Conservation (phyloP, 2,113 vertebrate species). For the Globicephala melas region DNA sequence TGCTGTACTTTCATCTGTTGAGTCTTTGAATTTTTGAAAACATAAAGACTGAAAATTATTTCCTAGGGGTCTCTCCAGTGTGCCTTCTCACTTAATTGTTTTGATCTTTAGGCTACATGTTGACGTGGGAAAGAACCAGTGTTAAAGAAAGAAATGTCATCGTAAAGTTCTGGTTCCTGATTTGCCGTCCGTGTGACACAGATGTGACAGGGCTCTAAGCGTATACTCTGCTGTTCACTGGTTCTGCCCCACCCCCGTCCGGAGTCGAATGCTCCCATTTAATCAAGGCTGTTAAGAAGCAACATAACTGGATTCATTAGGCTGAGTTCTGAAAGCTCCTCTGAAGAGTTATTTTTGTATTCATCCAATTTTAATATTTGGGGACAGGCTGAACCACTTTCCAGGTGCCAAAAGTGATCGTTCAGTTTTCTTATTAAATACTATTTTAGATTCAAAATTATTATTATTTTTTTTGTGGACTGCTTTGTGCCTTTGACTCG, state of each 20-base stretch:
- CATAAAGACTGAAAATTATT: not conserved
- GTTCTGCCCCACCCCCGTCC: not conserved
- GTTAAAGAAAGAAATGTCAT: not conserved
- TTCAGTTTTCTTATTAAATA: slow-evolving; percentile 43
- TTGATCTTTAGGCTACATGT: not conserved
- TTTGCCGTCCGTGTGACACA: not conserved
- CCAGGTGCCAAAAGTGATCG: slow-evolving; percentile 46
- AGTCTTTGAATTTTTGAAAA: slow-evolving; percentile 37
- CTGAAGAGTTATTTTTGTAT: slow-evolving; percentile 39
- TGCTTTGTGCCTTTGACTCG: slow-evolving; percentile 56
- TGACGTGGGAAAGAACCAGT: not conserved
- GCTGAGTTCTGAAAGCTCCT: not conserved
- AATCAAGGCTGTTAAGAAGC: not conserved
- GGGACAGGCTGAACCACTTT: slow-evolving; percentile 44
- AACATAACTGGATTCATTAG: slow-evolving; percentile 7
- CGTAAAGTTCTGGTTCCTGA: not conserved
- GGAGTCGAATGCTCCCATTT: not conserved
- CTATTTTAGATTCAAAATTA: slow-evolving; percentile 62
- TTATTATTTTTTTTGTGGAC: slow-evolving; percentile 62
- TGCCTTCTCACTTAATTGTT: not conserved
- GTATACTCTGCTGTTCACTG: fast-evolving
- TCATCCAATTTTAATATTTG: slow-evolving; percentile 56
- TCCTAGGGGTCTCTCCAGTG: slow-evolving; percentile 12
- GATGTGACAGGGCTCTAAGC: not conserved
- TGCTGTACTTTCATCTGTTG: slow-evolving; percentile 46